Evolutionary conservation across 1,140 invertebrate genomes (phyloP).

Genomic region (Drosophila watanabei): DNA sequence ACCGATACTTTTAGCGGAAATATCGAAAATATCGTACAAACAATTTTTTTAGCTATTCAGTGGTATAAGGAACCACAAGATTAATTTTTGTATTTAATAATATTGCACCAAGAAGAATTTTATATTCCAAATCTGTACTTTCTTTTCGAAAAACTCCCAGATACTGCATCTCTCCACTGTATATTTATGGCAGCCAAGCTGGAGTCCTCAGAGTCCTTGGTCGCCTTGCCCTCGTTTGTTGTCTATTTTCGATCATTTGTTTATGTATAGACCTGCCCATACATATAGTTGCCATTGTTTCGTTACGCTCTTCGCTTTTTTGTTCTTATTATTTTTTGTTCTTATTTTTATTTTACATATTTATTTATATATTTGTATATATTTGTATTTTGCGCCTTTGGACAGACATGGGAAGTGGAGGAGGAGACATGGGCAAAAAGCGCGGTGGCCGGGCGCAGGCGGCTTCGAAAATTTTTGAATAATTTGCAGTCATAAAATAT

Average conservation of each 20-base stretch:
- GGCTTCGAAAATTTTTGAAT: slow-evolving; percentile 85
- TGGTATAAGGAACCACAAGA: too few relatives aligned
- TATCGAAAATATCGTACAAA: too few relatives aligned
- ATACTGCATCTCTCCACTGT: slow-evolving; percentile 10
- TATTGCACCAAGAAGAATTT: too few relatives aligned
- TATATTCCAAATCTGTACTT: background rate
- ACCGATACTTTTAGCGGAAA: too few relatives aligned
- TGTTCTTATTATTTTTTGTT: slow-evolving; percentile 10
- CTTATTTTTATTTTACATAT: slow-evolving; percentile 28
- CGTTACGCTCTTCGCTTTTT: slow-evolving; percentile 3
- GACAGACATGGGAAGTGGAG: slow-evolving; percentile 1
- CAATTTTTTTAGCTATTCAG: too few relatives aligned
- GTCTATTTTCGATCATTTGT: slow-evolving; percentile 81
- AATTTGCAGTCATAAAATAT: slow-evolving; percentile 86
- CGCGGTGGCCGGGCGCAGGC: slow-evolving; percentile 51
- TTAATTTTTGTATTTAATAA: too few relatives aligned
- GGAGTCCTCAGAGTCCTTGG: slow-evolving; percentile 2
- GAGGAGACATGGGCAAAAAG: slow-evolving; percentile 17
- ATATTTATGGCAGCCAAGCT: slow-evolving; percentile 29
- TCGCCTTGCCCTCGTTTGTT: slow-evolving; percentile 36
- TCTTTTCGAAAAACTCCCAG: background rate
- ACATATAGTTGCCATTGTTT: slow-evolving; percentile 26
- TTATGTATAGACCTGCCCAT: slow-evolving; percentile 46
- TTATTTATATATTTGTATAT: slow-evolving; percentile 53
- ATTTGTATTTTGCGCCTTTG: slow-evolving; percentile 65